Base-by-base conservation (phyloP, 2,888 invertebrate species). In the Lottia gigantea region DNA sequence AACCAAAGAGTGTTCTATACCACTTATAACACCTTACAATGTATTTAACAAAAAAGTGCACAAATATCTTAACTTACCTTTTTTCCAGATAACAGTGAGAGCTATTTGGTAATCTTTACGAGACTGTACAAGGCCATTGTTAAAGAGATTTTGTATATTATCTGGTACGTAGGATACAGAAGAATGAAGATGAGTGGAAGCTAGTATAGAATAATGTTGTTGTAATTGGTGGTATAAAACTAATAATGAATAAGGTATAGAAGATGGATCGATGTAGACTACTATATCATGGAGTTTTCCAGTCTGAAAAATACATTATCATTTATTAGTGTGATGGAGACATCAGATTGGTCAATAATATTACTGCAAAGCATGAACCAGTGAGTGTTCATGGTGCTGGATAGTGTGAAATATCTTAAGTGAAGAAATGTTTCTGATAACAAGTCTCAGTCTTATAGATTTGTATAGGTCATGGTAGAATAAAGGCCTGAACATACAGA, bases 51-150 rank as follows among this genome's bases (percentile, higher is more conserved):
- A 6, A 11, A 1, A 40, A 8, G 40, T 40, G 40, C 7, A 8
- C 11, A 11, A 40, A 8, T 11, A 40, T 40, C 40, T 7, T 4
- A 25, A 26, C 66, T 25, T 72, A 84, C 84, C 92, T 89, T 92
- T 90, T 90, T 94, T 94, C 92, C 94, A 95, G 84, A 95, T 93
- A 83, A 95, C 88, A 78, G 92, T 91, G 45, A 94, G 77, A 71
- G 92, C 91, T 31, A 93, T 82, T 81, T 87, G 86, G 61, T 89
- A 90, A 83, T 78, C 84, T 40, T 74, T 80, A 74, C 90, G 74
- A 45, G 69, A 47, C 2, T 69, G 62, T 3, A 40, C 49, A 40
- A 40, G 45, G 12, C 73, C 72, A 49, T 76, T 76, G 25, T 71
- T 75, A 63, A 80, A 74, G 61, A 78, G 70, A n/a, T 46, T 49